These are phyloP conservation scores for Theodoxus fluviatilis DNA, from an alignment of 2,888 invertebrate genomes.

Conservation along the genomic window DNA sequence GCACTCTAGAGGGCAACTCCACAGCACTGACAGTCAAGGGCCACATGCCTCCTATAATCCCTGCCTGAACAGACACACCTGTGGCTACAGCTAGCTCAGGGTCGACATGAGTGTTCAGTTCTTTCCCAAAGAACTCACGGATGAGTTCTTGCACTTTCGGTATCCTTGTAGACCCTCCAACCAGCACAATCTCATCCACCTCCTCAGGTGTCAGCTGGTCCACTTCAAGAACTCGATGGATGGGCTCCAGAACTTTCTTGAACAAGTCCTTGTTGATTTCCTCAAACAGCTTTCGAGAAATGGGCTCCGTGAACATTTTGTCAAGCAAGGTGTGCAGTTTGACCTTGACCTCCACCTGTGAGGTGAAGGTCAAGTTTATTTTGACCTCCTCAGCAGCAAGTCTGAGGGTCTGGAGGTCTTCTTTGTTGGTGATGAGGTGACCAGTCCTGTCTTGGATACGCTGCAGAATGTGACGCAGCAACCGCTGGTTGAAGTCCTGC, in stretches of 20 bases:
- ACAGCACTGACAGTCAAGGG: constrained; percentile 67
- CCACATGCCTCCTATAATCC: constrained; percentile 69
- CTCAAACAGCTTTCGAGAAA: constrained; percentile 66
- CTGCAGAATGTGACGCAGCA: constrained; percentile 58
- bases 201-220: constrained; percentile 56
- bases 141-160: constrained; percentile 66
- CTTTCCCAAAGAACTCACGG: constrained; percentile 63
- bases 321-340: constrained; percentile 56
- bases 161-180: constrained; percentile 69
- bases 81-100: constrained; percentile 69
- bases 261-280: constrained; percentile 66
- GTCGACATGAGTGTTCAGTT: constrained; percentile 62
- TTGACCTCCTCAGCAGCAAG: constrained; percentile 65
- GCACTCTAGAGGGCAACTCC: constrained; percentile 56
- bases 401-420: constrained; percentile 66
- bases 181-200: constrained; percentile 68
- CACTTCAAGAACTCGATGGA: constrained; percentile 64
- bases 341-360: constrained; percentile 51
- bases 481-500: constrained; percentile 68
- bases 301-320: constrained; percentile 45
- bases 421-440: constrained; percentile 58
- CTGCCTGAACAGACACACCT: constrained; percentile 69
- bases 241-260: constrained; percentile 65
- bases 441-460: constrained; percentile 54
- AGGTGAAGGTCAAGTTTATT: constrained; percentile 58